Evolutionary conservation across 2,113 vertebrate species (phyloP).

Genomic region (Lontra canadensis): DNA sequence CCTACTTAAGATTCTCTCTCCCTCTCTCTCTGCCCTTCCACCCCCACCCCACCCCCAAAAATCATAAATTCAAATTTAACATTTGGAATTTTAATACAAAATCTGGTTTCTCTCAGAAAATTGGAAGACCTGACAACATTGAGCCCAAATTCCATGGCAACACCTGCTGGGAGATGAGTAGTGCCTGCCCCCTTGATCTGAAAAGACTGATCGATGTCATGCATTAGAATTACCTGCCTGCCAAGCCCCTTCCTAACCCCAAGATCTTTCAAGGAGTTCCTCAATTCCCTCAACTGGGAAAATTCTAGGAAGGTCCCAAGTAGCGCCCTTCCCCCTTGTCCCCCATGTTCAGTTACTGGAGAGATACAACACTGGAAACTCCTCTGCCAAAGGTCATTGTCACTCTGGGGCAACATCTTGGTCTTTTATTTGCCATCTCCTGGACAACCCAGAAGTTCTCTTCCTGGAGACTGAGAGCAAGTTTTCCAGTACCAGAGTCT

Average conservation of each 20-base stretch:
- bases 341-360: neutral
- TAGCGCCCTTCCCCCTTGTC: too few relatives aligned
- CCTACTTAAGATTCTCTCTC: neutral
- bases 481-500: neutral
- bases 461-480: neutral
- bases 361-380: neutral
- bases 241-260: neutral
- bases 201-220: neutral
- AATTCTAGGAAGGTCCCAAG: neutral
- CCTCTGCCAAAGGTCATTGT: neutral
- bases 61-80: slow-evolving; percentile 43
- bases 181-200: neutral
- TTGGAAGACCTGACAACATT: neutral
- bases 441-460: neutral
- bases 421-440: neutral
- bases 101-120: neutral
- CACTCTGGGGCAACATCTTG: neutral
- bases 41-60: neutral
- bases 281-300: neutral
- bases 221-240: neutral
- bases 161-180: neutral
- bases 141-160: neutral
- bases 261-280: neutral
- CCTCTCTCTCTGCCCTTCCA: neutral
- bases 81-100: slow-evolving; percentile 16